Evolutionary conservation across 2,888 invertebrate genomes (phyloP).

Genomic region (Leptopilina myrica): DNA sequence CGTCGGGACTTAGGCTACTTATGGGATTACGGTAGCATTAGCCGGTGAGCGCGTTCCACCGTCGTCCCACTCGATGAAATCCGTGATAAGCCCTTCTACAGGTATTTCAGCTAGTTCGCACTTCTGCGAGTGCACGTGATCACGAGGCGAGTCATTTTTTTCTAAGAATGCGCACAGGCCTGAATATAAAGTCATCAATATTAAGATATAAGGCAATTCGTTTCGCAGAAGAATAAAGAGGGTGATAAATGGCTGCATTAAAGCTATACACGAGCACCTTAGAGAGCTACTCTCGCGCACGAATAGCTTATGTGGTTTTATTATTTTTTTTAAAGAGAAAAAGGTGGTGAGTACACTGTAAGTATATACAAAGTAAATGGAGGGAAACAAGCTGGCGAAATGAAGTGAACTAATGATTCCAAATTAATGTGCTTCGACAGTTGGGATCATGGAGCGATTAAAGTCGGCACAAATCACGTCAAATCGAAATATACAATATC

Average conservation of each 20-base stretch:
- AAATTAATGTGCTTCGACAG: slow-evolving; percentile 29
- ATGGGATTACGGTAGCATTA: slow-evolving; percentile 74
- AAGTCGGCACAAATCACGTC: slow-evolving; percentile 1
- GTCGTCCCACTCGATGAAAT: slow-evolving; percentile 62
- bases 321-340: not conserved
- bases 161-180: slow-evolving; percentile 3
- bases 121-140: slow-evolving; percentile 45
- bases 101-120: slow-evolving; percentile 58
- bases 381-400: not conserved
- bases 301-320: not conserved
- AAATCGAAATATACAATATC: not conserved
- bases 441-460: slow-evolving; percentile 13
- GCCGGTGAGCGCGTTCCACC: slow-evolving; percentile 65
- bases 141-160: slow-evolving; percentile 8
- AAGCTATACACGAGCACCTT: slow-evolving; percentile 31
- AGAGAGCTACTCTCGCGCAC: not conserved
- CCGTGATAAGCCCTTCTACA: slow-evolving; percentile 61
- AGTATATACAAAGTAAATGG: slow-evolving; percentile 2
- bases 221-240: slow-evolving; percentile 26
- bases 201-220: slow-evolving; percentile 29
- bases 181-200: slow-evolving; percentile 40
- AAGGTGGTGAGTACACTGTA: not conserved
- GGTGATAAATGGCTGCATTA: slow-evolving; percentile 33
- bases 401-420: slow-evolving; percentile 31
- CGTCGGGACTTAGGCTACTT: slow-evolving; percentile 73